Percentiles rank a stretch among this genome's conserved stretches.
Evolutionary conservation across 1,140 invertebrate genomes (phyloP).

Genomic region (Solen grandis): DNA sequence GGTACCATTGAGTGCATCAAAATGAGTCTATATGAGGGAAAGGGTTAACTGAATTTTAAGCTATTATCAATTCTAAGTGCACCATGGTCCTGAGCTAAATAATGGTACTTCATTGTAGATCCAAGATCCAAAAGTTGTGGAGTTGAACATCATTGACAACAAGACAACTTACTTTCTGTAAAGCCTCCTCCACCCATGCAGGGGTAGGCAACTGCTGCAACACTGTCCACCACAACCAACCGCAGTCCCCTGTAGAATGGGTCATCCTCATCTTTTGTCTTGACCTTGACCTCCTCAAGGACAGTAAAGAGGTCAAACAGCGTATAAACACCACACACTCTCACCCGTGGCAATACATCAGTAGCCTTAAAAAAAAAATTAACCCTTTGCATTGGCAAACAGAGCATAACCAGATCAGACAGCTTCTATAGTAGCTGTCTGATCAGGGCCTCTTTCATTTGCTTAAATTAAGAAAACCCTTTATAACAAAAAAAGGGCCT

Average conservation of each 20-base stretch:
- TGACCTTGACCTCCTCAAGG: background rate
- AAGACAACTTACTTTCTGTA: slow-evolving; percentile 46
- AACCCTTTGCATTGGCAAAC: too few species aligned
- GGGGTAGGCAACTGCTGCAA: slow-evolving; percentile 71
- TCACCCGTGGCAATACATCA: slow-evolving; percentile 16
- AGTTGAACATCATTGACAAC: too few species aligned
- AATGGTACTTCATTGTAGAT: too few species aligned
- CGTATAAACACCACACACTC: slow-evolving; percentile 12
- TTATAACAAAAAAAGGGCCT: background rate
- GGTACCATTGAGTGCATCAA: too few species aligned
- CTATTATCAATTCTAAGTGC: too few species aligned
- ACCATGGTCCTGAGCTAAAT: too few species aligned
- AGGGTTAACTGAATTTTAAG: too few species aligned
- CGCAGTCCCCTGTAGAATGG: slow-evolving; percentile 60
- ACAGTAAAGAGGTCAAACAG: slow-evolving; percentile 24
- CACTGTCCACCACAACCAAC: slow-evolving; percentile 70
- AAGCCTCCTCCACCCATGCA: slow-evolving; percentile 62
- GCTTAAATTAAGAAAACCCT: background rate
- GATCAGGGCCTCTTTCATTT: background rate
- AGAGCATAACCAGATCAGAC: background rate
- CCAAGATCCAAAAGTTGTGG: too few species aligned
- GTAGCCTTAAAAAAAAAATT: background rate
- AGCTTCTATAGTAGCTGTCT: background rate
- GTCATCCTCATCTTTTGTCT: slow-evolving; percentile 18
- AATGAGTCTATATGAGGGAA: background rate